Base-by-base conservation (phyloP, 2,888 invertebrate genomes). In the Cotesia congregata region DNA sequence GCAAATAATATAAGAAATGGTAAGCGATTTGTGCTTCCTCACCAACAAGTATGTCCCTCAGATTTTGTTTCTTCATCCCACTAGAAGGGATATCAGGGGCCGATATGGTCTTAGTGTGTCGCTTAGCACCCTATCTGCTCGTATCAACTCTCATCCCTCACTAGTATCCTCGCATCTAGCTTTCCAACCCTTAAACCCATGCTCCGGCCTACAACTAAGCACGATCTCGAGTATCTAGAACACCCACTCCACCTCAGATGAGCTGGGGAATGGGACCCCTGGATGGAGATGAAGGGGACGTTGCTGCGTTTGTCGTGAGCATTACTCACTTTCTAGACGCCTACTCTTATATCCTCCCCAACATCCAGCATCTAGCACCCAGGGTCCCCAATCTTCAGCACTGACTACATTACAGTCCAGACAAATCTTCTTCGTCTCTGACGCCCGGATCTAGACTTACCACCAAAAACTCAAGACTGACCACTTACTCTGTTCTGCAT, bases 231-330 rank as follows among this genome's bases (percentile, higher is more conserved):
- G 50, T 50, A 50, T 50, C 50, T 50, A 50, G 50, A 50, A 50
- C 50, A 50, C 50, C 50, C 50, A 50, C 50, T 50, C 65, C n/a
- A 41, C 60, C 30, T 4, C 41, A 61, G 12, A 39, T 59, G 65
- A 60, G 40, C 30, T 50, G 41, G 41, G 60, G 50, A 50, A 7
- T 12, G 41, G 60, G 50, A 50, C 50, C 50, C 50, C 9, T 50
- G 50, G 50, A 50, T 50, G 50, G 59, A 39, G 65, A 65, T 20
- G 59, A 68, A 50, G 61, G 62, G 72, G 60, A 61, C 59, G 50
- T 68, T 60, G 85, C 88, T 89, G 89, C 87, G 88, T 89, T 89
- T 89, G 89, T 89, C 89, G 88, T 88, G 87, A 89, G 88, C 89
- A 89, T 89, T 89, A 89, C 88, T 89, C 89, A 89, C 88, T 87